Percentiles rank a stretch among this genome's conserved stretches.
Conservation (phyloP, 2,113 vertebrate genomes). For the Seriola quinqueradiata region DNA sequence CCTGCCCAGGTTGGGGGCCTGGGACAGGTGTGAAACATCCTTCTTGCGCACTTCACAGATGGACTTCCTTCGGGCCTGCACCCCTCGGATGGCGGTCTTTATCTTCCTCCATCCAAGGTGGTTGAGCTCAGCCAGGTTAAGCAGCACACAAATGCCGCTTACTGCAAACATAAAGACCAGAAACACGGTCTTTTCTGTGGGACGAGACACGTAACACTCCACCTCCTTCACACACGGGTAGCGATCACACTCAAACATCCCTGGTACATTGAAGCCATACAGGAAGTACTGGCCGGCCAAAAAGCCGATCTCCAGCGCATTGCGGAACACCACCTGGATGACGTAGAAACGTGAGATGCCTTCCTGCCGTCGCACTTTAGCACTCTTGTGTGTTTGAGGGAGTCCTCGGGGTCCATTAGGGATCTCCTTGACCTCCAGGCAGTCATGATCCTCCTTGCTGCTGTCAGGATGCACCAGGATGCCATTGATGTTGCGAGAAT, state of each 20-base stretch:
- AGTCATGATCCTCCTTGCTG: constrained; percentile 85
- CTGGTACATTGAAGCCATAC: constrained; percentile 91
- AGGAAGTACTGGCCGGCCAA: constrained; percentile 91
- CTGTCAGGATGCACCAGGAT: constrained; percentile 84
- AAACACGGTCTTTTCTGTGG: constrained; percentile 93
- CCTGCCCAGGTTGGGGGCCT: constrained; percentile 86
- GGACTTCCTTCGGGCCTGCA: constrained; percentile 87
- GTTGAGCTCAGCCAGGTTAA: constrained; percentile 94
- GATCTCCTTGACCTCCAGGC: constrained; percentile 86
- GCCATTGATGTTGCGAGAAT: constrained; percentile 85
- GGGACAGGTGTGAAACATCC: constrained; percentile 85
- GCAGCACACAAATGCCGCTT: constrained; percentile 91
- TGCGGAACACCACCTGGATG: constrained; percentile 92
- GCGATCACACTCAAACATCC: constrained; percentile 90
- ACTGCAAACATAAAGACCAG: constrained; percentile 94
- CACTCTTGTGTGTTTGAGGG: constrained; percentile 76
- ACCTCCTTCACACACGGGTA: constrained; percentile 93
- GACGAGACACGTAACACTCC: constrained; percentile 92
- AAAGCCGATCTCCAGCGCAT: constrained; percentile 90
- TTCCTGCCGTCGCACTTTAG: constrained; percentile 85
- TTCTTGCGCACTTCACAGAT: constrained; percentile 87
- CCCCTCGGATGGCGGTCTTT: constrained; percentile 87
- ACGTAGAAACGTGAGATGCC: constrained; percentile 93
- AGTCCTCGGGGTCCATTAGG: constrained; percentile 82
- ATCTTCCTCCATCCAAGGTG: constrained; percentile 94